Evolutionary conservation across 2,797 vertebrate species (phyloP).

Genomic region (Sylvia borin): DNA sequence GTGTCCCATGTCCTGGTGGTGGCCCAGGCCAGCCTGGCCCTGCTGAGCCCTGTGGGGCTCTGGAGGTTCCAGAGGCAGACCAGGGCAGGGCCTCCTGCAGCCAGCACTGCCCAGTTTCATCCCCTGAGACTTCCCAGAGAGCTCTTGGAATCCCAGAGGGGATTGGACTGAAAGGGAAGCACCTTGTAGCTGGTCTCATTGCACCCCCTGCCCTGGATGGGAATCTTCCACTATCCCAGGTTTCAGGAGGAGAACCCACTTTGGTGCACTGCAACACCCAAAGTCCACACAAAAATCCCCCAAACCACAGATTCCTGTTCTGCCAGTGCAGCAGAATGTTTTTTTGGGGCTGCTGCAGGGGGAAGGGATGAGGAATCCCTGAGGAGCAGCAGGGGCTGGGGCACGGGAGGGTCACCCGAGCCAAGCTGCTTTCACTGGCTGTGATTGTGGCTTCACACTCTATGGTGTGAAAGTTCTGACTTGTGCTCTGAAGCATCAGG

Average conservation of each 20-base stretch:
- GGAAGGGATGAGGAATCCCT: neutral
- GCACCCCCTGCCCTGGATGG: neutral
- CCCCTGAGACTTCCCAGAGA: neutral
- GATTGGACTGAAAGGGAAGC: neutral
- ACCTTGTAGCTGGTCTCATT: neutral
- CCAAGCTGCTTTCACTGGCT: neutral
- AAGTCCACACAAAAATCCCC: neutral
- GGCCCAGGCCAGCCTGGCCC: neutral
- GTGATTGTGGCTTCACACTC: constrained; percentile 40
- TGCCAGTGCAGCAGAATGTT: fast-evolving
- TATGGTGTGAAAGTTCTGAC: neutral
- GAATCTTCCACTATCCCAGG: fast-evolving
- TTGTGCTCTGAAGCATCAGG: neutral
- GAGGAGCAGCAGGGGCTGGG: neutral
- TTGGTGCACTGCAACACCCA: neutral
- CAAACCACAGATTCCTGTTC: neutral
- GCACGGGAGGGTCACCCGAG: neutral
- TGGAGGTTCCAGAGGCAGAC: neutral
- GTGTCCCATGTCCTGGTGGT: neutral
- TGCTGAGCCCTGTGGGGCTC: neutral
- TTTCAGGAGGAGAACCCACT: neutral
- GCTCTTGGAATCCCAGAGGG: neutral
- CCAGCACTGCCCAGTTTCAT: neutral
- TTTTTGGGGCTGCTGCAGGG: neutral
- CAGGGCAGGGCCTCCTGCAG: neutral